Evolutionary conservation across 2,797 vertebrate species (phyloP).

Genomic region (Pantherophis vulpinus): DNA sequence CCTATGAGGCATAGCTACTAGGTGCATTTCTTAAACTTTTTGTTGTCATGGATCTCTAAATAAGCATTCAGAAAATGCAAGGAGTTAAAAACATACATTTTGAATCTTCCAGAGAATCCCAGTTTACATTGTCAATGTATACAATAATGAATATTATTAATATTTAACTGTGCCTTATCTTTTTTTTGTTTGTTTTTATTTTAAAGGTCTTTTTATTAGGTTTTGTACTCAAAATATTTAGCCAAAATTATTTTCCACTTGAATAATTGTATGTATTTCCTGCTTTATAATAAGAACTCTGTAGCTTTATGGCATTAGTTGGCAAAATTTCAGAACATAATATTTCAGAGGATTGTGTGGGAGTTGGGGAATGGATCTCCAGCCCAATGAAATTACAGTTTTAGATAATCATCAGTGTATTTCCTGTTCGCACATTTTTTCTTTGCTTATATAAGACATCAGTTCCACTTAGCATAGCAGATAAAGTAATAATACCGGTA

Average conservation of each 20-base stretch:
- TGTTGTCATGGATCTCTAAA: not conserved
- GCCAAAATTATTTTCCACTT: not conserved
- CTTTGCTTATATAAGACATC: not conserved
- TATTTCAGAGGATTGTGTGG: not conserved
- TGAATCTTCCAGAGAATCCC: not conserved
- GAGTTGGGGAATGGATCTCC: not conserved
- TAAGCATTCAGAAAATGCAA: not conserved
- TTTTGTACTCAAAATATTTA: not conserved
- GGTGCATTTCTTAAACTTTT: not conserved
- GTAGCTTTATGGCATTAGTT: not conserved
- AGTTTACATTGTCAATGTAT: not conserved
- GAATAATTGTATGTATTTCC: not conserved
- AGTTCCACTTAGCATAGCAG: not conserved
- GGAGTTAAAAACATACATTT: not conserved
- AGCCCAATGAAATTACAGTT: not conserved
- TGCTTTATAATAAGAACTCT: not conserved
- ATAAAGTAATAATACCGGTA: not conserved
- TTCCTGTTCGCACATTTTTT: not conserved
- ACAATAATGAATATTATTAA: not conserved
- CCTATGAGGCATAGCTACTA: not conserved
- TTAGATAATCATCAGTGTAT: not conserved
- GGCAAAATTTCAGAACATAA: not conserved
- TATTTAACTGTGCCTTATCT: not conserved
- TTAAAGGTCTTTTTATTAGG: not conserved
- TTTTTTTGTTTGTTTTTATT: not conserved